Evolutionary conservation across 2,888 invertebrate species (phyloP).

Genomic region (Leptopilina drosophilae): DNA sequence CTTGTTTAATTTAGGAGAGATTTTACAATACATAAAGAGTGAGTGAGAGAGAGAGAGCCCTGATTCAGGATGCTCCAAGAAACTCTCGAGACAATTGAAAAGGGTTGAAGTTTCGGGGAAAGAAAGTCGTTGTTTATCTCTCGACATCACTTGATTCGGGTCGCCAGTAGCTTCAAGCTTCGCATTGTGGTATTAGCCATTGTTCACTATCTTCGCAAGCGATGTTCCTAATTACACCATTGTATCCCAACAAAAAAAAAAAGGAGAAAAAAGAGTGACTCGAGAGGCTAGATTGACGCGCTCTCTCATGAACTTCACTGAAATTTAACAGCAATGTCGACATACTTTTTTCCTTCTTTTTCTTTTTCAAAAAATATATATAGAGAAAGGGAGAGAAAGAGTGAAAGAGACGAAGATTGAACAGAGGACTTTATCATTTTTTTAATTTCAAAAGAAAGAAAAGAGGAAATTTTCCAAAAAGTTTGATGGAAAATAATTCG

Average conservation of each 20-base stretch:
- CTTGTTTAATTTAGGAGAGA: slow-evolving; percentile 5
- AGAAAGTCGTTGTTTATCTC: slow-evolving; percentile 25
- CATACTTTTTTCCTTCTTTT: neutral
- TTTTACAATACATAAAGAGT: neutral
- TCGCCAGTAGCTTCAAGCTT: slow-evolving; percentile 26
- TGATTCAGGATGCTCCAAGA: neutral
- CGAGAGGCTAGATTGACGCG: slow-evolving; percentile 40
- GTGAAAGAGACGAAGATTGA: neutral
- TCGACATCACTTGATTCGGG: slow-evolving; percentile 22
- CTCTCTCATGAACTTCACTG: slow-evolving; percentile 41
- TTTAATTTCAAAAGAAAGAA: neutral
- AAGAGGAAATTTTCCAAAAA: too few relatives aligned
- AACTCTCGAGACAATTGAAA: neutral
- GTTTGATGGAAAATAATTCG: too few relatives aligned
- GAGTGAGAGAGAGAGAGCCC: too few relatives aligned
- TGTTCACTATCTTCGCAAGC: slow-evolving; percentile 33
- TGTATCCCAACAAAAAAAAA: slow-evolving; percentile 18
- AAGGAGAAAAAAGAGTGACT: slow-evolving; percentile 3
- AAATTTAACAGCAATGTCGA: slow-evolving; percentile 48
- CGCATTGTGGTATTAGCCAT: slow-evolving; percentile 25
- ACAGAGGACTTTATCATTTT: neutral
- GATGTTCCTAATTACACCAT: slow-evolving; percentile 36
- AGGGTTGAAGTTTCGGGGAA: neutral
- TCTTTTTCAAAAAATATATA: neutral
- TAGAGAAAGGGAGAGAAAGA: too few relatives aligned